Evolutionary conservation across 2,113 vertebrate genomes (phyloP), one percentile per base, ranked within the genome.

Genomic region (Tylochromis polylepis): DNA sequence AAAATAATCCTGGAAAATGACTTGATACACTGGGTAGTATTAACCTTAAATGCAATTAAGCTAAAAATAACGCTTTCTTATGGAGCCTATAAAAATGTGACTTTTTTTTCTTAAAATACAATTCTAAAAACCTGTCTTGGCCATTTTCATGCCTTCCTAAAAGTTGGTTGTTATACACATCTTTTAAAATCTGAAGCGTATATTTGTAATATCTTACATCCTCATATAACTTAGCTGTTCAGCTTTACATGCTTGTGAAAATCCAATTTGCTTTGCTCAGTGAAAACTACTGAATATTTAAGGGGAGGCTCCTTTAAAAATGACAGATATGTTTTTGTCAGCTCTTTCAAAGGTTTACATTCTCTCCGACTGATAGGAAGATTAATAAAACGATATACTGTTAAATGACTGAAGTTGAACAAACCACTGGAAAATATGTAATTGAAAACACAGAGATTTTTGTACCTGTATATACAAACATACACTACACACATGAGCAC

Each of bases 401-500:
- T 79, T 75, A 80, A 75, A 70, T 22, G 51, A 87, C 34, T 80
- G 59, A 83, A 70, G 43, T 31, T 51, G 86, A 84, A 90, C 51
- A 85, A 78, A 75, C 58, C 27, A 51, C 43, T 57, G 83, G 31
- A 88, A 88, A 57, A 79, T 56, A 56, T 87, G 84, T 72, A 85
- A 89, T 89, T 87, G 70, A 83, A 72, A 87, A 85, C 15, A 58
- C 56, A 34, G 70, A 86, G 55, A 89, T 59, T 81, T 86, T 62
- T 72, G 41, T 87, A 81, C 31, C 27, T 85, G 70, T 70, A 77
- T 77, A 77, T 67, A 51, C 36, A 83, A 72, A 84, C 29, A 51
- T 11, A 79, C 58, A 91, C 84, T 87, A 27, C 62, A 91, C 81
- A 88, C 67, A 51, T 4, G 5, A 88, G 82, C 79, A 90, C 87